phyloP scores from a whole-genome alignment of 2,113 vertebrate genomes.

The Prinia subflava region DNA sequence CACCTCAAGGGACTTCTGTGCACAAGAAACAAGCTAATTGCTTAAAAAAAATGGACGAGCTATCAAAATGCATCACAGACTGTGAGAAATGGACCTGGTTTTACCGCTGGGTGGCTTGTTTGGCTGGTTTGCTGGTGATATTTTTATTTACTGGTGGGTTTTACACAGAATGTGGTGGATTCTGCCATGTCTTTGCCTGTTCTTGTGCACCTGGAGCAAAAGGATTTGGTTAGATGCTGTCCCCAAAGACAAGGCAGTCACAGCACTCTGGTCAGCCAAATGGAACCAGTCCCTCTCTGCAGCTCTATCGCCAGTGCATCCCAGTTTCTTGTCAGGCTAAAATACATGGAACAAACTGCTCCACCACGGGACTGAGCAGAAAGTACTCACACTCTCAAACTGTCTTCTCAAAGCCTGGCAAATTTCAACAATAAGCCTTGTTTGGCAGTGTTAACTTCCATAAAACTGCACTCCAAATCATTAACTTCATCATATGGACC shows the following conservation, averaged over 20 bases:
- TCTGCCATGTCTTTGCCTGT: neutral
- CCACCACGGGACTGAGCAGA: neutral
- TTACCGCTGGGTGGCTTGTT: neutral
- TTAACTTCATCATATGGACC: neutral
- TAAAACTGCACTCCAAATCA: neutral
- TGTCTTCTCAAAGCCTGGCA: neutral
- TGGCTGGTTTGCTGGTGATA: neutral
- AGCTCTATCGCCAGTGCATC: accelerated
- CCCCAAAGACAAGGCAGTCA: neutral
- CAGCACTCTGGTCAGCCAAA: neutral
- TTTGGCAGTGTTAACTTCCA: neutral
- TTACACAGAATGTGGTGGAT: neutral
- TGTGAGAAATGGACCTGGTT: neutral
- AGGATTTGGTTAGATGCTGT: neutral
- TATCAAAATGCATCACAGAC: neutral
- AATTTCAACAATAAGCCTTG: neutral
- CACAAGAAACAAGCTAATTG: neutral
- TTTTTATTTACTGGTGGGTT: neutral
- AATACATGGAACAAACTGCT: neutral
- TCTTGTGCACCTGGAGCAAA: neutral
- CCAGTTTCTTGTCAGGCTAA: neutral
- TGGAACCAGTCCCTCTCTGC: neutral
- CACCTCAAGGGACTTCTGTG: neutral
- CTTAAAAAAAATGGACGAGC: neutral
- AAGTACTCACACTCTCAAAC: neutral